Base-by-base conservation (phyloP, 2,113 vertebrate genomes). In the Herpailurus yagouaroundi region DNA sequence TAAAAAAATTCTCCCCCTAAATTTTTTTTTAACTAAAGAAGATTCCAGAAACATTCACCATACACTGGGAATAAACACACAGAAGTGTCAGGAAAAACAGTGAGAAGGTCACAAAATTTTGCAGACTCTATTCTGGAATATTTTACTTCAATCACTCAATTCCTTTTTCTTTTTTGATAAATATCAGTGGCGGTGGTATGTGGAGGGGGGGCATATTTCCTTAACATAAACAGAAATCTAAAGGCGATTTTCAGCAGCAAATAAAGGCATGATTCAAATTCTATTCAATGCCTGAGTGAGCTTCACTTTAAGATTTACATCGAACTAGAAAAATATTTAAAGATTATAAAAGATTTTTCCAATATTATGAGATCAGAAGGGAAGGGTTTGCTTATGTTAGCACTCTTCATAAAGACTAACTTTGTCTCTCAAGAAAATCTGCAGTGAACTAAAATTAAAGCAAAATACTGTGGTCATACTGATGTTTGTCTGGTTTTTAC, bases 401-500 rank as follows among this genome's bases (percentile, higher is more conserved):
- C 95, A 89, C 64, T 91, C 98, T 98, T 98, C 97, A 98, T 97
- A 98, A 99, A 98, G 98, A 92, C 92, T 82, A 94, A 97, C 97
- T 98, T 97, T 98, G 98, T 98, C 95, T 97, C 95, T 97, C 82
- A 95, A 98, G 94, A 97, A 98, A 97, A 98, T 96, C 95, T 97
- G 90, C 89, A 98, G 97, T 41, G 95, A 98, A 87, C 92, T 96
- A 84, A 97, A 97, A 97, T 93, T 95, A 97, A 96, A 98, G 96
- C 93, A 98, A 98, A 98, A 98, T 97, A 98, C 18, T 98, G 98
- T 98, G 98, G 98, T 98, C 94, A 98, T 89, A 96, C 84, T 97
- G 95, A 97, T 97, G 97, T 98, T 97, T 98, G 97, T 97, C 97
- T 96, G 94, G 83, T 91, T 97, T 97, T 98, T 96, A 98, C 94